A percentile compares a stretch with the other conserved stretches of the same genome.
Evolutionary conservation across 2,888 invertebrate genomes (phyloP).

Genomic region (Tenodera sinensis): DNA sequence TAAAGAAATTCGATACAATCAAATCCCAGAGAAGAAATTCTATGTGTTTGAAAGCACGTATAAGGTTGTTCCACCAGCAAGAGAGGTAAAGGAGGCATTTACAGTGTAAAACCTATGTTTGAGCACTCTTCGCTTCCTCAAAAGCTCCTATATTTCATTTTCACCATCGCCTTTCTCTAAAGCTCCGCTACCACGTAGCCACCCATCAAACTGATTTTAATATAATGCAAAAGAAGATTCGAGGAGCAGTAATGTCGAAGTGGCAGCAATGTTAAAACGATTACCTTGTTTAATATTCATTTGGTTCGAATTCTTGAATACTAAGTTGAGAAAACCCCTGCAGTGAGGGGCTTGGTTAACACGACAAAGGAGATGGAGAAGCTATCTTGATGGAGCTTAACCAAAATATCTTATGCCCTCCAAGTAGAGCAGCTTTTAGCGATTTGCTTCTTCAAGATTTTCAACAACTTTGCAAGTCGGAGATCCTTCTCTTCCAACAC

Average conservation of each 20-base stretch:
- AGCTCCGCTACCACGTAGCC: neutral
- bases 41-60: neutral
- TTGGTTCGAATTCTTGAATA: constrained; percentile 42
- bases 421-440: neutral
- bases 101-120: no score
- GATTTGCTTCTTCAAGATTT: neutral
- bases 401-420: neutral
- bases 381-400: neutral
- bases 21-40: neutral
- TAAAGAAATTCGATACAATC: neutral
- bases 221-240: neutral
- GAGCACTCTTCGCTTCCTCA: no score
- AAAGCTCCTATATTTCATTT: no score
- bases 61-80: neutral
- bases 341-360: neutral
- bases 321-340: constrained; percentile 35
- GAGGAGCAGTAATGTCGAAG: constrained; percentile 17
- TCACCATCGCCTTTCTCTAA: neutral
- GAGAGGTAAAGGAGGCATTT: no score
- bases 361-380: neutral
- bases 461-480: neutral
- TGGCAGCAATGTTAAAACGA: constrained; percentile 41
- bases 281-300: constrained; percentile 45
- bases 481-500: neutral
- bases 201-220: constrained; percentile 15